Conservation (phyloP, 2,113 vertebrate genomes). For the Eubucco bourcierii region DNA sequence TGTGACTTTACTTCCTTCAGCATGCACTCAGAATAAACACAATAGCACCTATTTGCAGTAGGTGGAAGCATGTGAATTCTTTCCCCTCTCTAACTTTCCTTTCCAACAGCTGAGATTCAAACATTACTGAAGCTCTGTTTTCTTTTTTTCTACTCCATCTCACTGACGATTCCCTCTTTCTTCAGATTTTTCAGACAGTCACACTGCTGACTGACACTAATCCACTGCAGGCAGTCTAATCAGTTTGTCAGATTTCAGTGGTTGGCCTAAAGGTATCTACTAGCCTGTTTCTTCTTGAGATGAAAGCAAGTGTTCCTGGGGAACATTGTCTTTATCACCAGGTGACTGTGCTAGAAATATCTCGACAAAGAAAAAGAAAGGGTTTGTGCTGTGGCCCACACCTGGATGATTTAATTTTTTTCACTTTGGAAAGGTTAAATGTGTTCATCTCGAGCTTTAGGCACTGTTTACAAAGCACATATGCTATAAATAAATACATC, state of each 20-base stretch:
- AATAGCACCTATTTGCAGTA: background rate
- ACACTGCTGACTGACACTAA: background rate
- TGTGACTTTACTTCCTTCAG: background rate
- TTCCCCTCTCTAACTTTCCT: background rate
- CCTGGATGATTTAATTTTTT: background rate
- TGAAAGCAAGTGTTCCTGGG: background rate
- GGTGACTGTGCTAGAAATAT: background rate
- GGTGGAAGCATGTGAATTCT: background rate
- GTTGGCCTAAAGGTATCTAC: background rate
- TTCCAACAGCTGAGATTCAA: background rate
- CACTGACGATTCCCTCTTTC: background rate
- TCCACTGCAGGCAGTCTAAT: background rate
- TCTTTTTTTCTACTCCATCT: background rate
- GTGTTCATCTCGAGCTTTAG: background rate
- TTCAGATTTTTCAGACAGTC: background rate
- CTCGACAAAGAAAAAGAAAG: background rate
- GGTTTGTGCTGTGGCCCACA: background rate
- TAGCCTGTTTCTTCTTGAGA: background rate
- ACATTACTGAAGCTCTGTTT: background rate
- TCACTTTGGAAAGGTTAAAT: background rate
- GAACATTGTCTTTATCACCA: background rate
- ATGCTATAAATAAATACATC: background rate
- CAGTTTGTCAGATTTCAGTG: background rate
- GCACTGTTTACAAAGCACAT: background rate
- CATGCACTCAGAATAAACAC: background rate